Conservation (phyloP, 2,113 vertebrate genomes). For the Percina caprodes region DNA sequence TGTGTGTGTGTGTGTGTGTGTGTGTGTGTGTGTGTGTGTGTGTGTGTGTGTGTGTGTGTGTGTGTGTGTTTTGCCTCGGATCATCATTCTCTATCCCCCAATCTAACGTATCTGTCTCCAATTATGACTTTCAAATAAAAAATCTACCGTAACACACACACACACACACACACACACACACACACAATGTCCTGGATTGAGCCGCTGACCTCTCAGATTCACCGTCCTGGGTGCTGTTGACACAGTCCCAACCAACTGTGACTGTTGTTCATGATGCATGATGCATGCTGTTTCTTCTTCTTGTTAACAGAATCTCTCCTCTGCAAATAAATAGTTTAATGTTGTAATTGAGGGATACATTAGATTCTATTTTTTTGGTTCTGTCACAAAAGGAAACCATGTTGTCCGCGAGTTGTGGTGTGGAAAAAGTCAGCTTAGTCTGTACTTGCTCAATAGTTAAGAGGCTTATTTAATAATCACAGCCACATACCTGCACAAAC, state of each 20-base stretch:
- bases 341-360: background rate
- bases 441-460: background rate
- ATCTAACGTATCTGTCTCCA: background rate
- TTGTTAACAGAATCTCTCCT: background rate
- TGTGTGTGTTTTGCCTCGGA: background rate
- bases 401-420: background rate
- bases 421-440: background rate
- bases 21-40: no score
- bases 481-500: background rate
- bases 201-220: conserved; percentile 6
- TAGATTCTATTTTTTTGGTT: no score
- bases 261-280: conserved; percentile 32
- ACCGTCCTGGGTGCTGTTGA: conserved; percentile 38
- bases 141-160: no score
- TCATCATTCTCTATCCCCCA: background rate
- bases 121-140: no score
- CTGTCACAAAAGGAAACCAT: background rate
- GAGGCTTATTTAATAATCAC: background rate
- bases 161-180: no score
- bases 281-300: conserved; percentile 46
- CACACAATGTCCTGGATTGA: conserved; percentile 19
- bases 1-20: no score
- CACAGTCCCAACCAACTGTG: conserved; percentile 41
- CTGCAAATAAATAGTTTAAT: conserved; percentile 35
- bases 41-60: background rate